Base-by-base conservation (phyloP, 2,888 invertebrate genomes). In the Halictus quadricinctus region DNA sequence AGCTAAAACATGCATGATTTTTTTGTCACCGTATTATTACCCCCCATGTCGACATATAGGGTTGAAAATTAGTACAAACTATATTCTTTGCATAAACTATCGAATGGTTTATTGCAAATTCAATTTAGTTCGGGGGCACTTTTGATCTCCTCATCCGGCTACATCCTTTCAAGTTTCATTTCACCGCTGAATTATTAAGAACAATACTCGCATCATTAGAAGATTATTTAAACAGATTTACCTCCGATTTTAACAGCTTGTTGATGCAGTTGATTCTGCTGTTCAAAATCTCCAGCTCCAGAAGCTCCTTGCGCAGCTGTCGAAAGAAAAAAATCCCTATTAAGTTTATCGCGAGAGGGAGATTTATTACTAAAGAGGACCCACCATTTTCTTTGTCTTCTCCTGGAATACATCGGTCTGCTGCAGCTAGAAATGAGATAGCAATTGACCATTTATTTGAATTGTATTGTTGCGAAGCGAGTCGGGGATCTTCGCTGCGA, bases 211-310 rank as follows among this genome's bases (percentile, higher is more conserved):
- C 60, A 36, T 8, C 36, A 36, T 18, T 3, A 29, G 29, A 66
- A 21, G 7, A 66, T 36, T 66, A 29, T 29, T 66, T 18, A 18
- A 66, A 18, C 36, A 18, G 41, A 50, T 54, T 83, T 86, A 94
- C 93, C 91, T 92, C 91, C 21, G 93, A 90, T 78, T 91, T 91
- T 69, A 94, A 87, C 75, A 94, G 91, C 80, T 93, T 92, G 80
- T 88, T 91, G 83, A 94, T 91, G 88, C 93, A 93, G 66, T 92
- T 92, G 89, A 94, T 91, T 85, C 93, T 91, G 87, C 93, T 93
- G 80, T 92, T 92, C 85, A 94, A 90, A 84, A 94, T 92, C 83
- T 94, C 94, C 76, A 94, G 89, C 83, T 94, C 93, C 78, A 94
- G 88, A 76, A 90, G 90, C 82, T 93, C 94, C 88, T 94, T 94